phyloP scores from a whole-genome alignment of 30 jellyfish, hydroid and myxozoan species.

The Morbakka virulenta region DNA sequence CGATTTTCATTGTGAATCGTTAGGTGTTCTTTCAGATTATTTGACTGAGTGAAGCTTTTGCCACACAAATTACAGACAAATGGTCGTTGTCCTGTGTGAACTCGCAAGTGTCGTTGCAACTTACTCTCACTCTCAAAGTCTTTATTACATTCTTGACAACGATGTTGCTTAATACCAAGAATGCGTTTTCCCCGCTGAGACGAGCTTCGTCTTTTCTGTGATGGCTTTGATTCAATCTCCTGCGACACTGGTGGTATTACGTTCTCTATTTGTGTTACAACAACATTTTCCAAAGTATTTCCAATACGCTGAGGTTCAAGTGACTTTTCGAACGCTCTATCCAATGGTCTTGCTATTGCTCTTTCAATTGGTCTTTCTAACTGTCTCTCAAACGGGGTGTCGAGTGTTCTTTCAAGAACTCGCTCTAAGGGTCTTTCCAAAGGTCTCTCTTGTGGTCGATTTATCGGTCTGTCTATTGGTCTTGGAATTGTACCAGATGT shows the following conservation, averaged over 20 bases:
- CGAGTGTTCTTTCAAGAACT: background rate
- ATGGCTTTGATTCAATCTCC: background rate
- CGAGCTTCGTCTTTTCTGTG: background rate
- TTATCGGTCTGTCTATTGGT: background rate
- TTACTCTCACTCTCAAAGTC: background rate
- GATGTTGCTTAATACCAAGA: background rate
- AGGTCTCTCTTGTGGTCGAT: background rate
- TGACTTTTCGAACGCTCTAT: background rate
- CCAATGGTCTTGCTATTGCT: background rate
- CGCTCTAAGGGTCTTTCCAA: background rate
- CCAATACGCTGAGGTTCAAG: background rate
- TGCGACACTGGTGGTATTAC: background rate
- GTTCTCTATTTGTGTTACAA: background rate
- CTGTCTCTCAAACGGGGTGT: background rate
- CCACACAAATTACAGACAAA: background rate
- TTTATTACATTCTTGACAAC: background rate
- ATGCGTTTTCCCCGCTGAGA: background rate
- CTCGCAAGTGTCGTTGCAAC: background rate
- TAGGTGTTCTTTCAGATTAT: background rate
- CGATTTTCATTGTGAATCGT: background rate
- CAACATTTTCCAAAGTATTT: background rate
- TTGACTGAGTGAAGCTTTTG: background rate
- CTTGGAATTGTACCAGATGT: background rate
- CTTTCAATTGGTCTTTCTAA: background rate
- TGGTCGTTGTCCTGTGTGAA: background rate